Base-by-base conservation (phyloP, 2,797 vertebrate genomes). In the Monodelphis domestica region DNA sequence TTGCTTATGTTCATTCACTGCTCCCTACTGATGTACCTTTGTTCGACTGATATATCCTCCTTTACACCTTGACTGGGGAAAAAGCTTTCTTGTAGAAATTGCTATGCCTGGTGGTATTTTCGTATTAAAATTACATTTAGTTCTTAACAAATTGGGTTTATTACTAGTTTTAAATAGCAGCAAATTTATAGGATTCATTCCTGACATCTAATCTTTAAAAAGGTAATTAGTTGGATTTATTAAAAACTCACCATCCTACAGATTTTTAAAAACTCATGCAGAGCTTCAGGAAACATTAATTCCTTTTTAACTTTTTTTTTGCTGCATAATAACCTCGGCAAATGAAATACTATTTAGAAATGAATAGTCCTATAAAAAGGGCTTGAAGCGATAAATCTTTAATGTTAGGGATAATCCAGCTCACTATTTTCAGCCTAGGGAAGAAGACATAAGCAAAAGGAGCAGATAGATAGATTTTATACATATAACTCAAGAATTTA, bases 311-410 rank as follows among this genome's bases (percentile, higher is more conserved):
- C 26, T 51, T 38, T 96, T 30, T 95, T 93, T 91, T 94, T 45
- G 15, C 91, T 91, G 63, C 0, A 4, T 56, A n/a, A 94, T n/a
- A 96, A 95, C 52, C 63, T 57, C 95, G 97, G 90, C 5, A 92
- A 92, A 91, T 92, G 96, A 91, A 59, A 87, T 94, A 90, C 96
- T 93, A 89, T 88, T 97, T 93, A 95, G 97, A 94, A 97, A 97
- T 94, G 94, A 96, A 95, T 90, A 92, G 52, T 91, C 14, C 93
- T 97, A 50, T 92, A 92, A 94, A 96, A 96, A 96, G 78, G 53
- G 54, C 84, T 93, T 33, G 54, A 78, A 93, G 45, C 88, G 38
- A 92, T 97, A 95, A 78, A 94, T 96, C 94, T 96, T 98, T 94
- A 93, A 97, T 92, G 92, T n/a, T 55, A 52, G 70, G 53, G 84